These are phyloP conservation scores for Scaptomyza flava DNA, from an alignment of 2,888 invertebrate species.

Conservation along the genomic window DNA sequence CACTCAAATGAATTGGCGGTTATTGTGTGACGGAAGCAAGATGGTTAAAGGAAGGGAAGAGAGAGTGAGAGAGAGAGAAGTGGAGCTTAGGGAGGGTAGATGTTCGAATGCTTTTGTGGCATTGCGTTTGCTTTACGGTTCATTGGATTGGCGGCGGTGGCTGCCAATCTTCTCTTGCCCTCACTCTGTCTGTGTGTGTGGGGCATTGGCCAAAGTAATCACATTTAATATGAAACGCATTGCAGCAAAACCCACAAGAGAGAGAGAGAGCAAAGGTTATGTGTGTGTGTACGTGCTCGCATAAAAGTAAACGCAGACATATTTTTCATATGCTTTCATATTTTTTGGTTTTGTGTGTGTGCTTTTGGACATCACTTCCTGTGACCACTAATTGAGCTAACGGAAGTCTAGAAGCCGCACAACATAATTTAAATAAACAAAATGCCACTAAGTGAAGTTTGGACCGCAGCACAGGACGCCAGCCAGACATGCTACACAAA, in stretches of 20 bases:
- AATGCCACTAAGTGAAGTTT: slow-evolving; percentile 77
- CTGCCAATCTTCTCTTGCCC: slow-evolving; percentile 64
- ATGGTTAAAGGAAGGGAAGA: background rate
- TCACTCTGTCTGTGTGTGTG: slow-evolving; percentile 29
- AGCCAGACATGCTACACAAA: slow-evolving; percentile 35
- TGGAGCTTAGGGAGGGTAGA: background rate
- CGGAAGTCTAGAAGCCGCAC: slow-evolving; percentile 77
- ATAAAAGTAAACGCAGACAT: slow-evolving; percentile 60
- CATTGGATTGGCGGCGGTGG: slow-evolving; percentile 61
- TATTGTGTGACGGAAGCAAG: slow-evolving; percentile 46
- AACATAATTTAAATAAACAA: slow-evolving; percentile 79
- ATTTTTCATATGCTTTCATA: slow-evolving; percentile 36
- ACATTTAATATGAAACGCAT: slow-evolving; percentile 81
- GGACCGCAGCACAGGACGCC: slow-evolving; percentile 69
- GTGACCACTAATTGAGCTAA: slow-evolving; percentile 77
- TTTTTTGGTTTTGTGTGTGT: slow-evolving; percentile 9
- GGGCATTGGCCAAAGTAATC: slow-evolving; percentile 76
- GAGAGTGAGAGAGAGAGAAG: background rate
- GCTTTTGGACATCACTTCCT: slow-evolving; percentile 45
- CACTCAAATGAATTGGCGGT: slow-evolving; percentile 80
- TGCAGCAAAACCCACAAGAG: slow-evolving; percentile 71
- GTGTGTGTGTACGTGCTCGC: slow-evolving; percentile 49
- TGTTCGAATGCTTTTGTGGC: slow-evolving; percentile 36
- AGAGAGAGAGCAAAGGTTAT: slow-evolving; percentile 40
- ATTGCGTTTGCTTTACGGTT: slow-evolving; percentile 74